Conservation (phyloP, 2,113 vertebrate species). For the Oryzias curvinotus region DNA sequence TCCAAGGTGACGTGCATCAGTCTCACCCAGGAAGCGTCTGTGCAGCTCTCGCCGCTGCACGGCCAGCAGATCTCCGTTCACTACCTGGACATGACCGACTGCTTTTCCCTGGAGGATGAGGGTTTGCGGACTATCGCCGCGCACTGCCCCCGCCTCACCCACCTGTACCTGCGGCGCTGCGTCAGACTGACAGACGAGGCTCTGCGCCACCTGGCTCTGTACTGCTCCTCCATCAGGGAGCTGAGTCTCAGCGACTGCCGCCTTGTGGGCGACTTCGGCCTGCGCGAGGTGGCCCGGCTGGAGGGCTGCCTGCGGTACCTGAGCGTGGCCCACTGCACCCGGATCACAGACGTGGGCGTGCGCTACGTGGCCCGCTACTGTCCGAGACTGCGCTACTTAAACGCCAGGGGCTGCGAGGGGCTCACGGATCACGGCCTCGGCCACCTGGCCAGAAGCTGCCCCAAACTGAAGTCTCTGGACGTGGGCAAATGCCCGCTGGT, state of each 20-base stretch:
- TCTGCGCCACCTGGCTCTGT: slow-evolving; percentile 91
- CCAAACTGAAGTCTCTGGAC: slow-evolving; percentile 92
- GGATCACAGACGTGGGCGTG: slow-evolving; percentile 94
- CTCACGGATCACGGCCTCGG: slow-evolving; percentile 95
- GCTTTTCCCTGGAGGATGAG: slow-evolving; percentile 93
- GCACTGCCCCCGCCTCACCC: slow-evolving; percentile 95
- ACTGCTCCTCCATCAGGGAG: slow-evolving; percentile 89
- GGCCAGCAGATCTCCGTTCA: slow-evolving; percentile 97
- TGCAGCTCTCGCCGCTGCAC: slow-evolving; percentile 89
- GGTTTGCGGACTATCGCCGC: slow-evolving; percentile 94
- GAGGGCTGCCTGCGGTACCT: slow-evolving; percentile 94
- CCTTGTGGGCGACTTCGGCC: slow-evolving; percentile 91
- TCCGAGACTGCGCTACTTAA: slow-evolving; percentile 95
- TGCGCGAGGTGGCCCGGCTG: slow-evolving; percentile 94
- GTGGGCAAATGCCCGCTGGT: slow-evolving; percentile 96
- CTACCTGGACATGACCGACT: slow-evolving; percentile 97
- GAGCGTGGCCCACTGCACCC: slow-evolving; percentile 94
- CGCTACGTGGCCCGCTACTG: slow-evolving; percentile 97
- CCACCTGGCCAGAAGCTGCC: slow-evolving; percentile 93
- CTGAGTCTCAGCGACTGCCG: slow-evolving; percentile 97
- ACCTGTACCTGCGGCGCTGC: slow-evolving; percentile 96
- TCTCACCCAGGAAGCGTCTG: slow-evolving; percentile 88
- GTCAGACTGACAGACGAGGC: slow-evolving; percentile 92
- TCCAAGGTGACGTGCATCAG: slow-evolving; percentile 98
- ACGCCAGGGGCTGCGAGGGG: slow-evolving; percentile 95